Percentiles rank a stretch among this genome's conserved stretches.
These are phyloP conservation scores for Brachionus plicatilis DNA, from an alignment of 1,140 invertebrate genomes.

Conservation along the genomic window DNA sequence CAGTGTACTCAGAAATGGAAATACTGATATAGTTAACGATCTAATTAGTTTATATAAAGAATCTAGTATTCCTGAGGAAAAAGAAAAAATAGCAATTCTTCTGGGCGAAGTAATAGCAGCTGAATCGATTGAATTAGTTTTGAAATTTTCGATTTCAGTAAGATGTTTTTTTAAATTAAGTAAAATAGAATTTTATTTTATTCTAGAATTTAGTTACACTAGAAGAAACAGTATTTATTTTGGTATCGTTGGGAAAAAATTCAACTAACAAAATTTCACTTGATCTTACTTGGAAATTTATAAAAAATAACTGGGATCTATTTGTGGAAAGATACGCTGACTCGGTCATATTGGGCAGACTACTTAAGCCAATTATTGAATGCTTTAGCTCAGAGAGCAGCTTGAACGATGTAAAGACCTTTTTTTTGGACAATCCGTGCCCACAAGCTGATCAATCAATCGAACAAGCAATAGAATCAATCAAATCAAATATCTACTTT, in stretches of 20 bases:
- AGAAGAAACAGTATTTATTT: slow-evolving; percentile 82
- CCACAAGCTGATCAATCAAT: slow-evolving; percentile 72
- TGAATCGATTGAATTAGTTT: slow-evolving; percentile 67
- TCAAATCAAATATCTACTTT: slow-evolving; percentile 78
- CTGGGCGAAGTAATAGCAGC: slow-evolving; percentile 68
- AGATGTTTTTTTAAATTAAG: background rate
- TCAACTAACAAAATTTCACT: slow-evolving; percentile 65
- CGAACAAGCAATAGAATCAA: slow-evolving; percentile 77
- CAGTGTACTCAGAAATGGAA: background rate
- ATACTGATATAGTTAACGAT: background rate
- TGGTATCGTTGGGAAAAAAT: slow-evolving; percentile 67
- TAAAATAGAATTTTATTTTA: slow-evolving; percentile 42
- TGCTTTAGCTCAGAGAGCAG: slow-evolving; percentile 75
- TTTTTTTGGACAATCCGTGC: slow-evolving; percentile 70
- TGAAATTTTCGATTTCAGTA: slow-evolving; percentile 76
- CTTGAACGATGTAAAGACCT: slow-evolving; percentile 50
- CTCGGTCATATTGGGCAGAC: slow-evolving; percentile 67
- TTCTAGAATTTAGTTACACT: slow-evolving; percentile 74
- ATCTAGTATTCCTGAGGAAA: slow-evolving; percentile 82
- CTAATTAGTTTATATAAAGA: slow-evolving; percentile 65
- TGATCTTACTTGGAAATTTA: slow-evolving; percentile 79
- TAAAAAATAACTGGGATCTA: slow-evolving; percentile 72
- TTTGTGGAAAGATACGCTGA: slow-evolving; percentile 71
- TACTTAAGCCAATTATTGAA: slow-evolving; percentile 68
- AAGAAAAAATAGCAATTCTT: slow-evolving; percentile 74